A percentile compares a stretch with the other conserved stretches of the same genome.
phyloP scores from a whole-genome alignment of 2,888 invertebrate species.

The Theristus sp. region DNA sequence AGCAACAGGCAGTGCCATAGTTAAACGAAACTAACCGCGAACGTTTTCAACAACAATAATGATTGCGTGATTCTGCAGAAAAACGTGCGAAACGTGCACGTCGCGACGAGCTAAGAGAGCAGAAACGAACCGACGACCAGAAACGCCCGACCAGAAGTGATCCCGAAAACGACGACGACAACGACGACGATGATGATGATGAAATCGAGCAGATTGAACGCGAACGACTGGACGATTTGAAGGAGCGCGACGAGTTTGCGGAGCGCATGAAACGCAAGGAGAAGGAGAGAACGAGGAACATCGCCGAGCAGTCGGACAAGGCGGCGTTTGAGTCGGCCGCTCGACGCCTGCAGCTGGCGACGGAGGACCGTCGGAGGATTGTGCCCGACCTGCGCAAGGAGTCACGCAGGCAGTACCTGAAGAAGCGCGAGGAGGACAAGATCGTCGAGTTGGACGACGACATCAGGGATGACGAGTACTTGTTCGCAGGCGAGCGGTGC shows the following conservation, averaged over 20 bases:
- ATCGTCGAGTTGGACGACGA: conserved; percentile 81
- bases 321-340: conserved; percentile 21
- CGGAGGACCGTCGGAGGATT: conserved; percentile 53
- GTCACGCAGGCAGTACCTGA: conserved; percentile 77
- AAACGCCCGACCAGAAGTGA: no score
- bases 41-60: no score
- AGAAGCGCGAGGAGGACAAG: conserved; percentile 88
- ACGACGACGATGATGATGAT: conserved; percentile 8
- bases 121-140: no score
- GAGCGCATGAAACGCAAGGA: conserved; percentile 68
- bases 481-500: conserved; percentile 71
- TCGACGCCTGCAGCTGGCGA: not conserved
- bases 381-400: conserved; percentile 70
- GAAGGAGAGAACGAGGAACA: conserved; percentile 64
- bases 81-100: no score
- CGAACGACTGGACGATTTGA: conserved; percentile 45
- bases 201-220: conserved; percentile 23
- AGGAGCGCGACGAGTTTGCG: conserved; percentile 83
- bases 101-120: no score
- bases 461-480: conserved; percentile 81
- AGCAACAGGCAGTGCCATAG: no score
- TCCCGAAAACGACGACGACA: no score
- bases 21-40: no score
- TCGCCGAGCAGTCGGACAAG: conserved; percentile 40
- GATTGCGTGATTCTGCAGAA: no score